Conservation (phyloP, 2,888 invertebrate species). For the Trichacis sp. region DNA sequence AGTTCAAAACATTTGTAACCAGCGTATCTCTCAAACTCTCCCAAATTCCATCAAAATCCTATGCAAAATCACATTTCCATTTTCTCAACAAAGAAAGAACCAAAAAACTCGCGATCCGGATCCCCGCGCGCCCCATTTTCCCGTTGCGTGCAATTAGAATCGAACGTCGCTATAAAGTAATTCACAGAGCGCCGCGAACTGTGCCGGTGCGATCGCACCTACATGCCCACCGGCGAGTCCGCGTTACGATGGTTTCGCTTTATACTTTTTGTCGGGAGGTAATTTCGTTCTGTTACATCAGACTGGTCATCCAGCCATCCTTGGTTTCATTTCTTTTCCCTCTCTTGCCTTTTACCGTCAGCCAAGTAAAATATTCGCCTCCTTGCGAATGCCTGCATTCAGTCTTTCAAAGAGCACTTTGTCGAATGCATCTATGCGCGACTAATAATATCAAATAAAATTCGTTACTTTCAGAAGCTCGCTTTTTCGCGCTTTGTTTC, state of each 20-base stretch:
- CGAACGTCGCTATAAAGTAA: not conserved
- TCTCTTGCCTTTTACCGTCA: conserved; percentile 46
- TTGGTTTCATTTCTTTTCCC: conserved; percentile 43
- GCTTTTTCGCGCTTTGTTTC: not conserved
- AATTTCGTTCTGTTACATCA: conserved; percentile 66
- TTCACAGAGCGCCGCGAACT: not conserved
- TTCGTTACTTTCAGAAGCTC: not conserved
- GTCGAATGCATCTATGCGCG: conserved; percentile 33
- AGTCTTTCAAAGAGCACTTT: conserved; percentile 44
- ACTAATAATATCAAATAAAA: conserved; percentile 17
- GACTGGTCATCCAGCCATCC: conserved; percentile 58
- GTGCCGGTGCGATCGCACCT: conserved; percentile 9
- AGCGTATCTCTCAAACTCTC: too few species aligned
- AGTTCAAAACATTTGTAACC: too few species aligned
- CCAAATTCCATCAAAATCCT: too few species aligned
- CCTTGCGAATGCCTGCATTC: conserved; percentile 44
- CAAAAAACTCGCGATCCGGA: too few species aligned
- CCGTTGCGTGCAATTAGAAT: conserved; percentile 7
- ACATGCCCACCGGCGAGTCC: conserved; percentile 12
- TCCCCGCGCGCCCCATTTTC: too few species aligned
- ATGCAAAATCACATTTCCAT: too few species aligned
- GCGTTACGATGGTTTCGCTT: conserved; percentile 50
- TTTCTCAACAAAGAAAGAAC: too few species aligned
- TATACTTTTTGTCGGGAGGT: conserved; percentile 48
- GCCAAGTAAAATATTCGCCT: conserved; percentile 43